Evolutionary conservation across 2,797 vertebrate species (phyloP).

Genomic region (Enteromius thamalakanensis): DNA sequence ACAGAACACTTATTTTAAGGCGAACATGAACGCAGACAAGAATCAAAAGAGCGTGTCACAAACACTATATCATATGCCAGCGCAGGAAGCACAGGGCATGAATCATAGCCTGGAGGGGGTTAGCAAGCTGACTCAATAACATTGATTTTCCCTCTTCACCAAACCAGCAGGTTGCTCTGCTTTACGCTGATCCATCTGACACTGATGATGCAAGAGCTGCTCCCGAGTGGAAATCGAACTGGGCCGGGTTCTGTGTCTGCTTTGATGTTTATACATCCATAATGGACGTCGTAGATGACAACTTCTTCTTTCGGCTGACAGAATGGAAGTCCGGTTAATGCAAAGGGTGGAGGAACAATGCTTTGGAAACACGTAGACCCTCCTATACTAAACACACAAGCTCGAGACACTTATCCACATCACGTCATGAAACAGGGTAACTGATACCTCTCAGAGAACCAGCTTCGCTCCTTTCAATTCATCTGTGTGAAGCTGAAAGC

Average conservation of each 20-base stretch:
- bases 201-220: slow-evolving; percentile 42
- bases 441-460: slow-evolving; percentile 7
- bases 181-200: slow-evolving; percentile 47
- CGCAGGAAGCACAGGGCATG: slow-evolving; percentile 28
- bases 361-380: neutral
- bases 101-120: slow-evolving; percentile 33
- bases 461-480: slow-evolving; percentile 1
- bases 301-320: slow-evolving; percentile 3
- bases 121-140: slow-evolving; percentile 38
- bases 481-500: neutral
- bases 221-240: slow-evolving; percentile 41
- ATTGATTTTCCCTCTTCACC: slow-evolving; percentile 52
- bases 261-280: slow-evolving; percentile 36
- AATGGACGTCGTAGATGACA: slow-evolving; percentile 14
- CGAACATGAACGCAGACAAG: neutral
- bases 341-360: neutral
- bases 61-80: slow-evolving; percentile 27
- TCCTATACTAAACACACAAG: neutral
- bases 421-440: slow-evolving; percentile 11
- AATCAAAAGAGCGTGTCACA: neutral
- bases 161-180: slow-evolving; percentile 47
- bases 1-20: neutral
- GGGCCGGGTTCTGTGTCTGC: neutral
- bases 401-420: slow-evolving; percentile 10
- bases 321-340: slow-evolving; percentile 7